phyloP scores from a whole-genome alignment of 1,140 invertebrate genomes.

The Drosophila tristis region DNA sequence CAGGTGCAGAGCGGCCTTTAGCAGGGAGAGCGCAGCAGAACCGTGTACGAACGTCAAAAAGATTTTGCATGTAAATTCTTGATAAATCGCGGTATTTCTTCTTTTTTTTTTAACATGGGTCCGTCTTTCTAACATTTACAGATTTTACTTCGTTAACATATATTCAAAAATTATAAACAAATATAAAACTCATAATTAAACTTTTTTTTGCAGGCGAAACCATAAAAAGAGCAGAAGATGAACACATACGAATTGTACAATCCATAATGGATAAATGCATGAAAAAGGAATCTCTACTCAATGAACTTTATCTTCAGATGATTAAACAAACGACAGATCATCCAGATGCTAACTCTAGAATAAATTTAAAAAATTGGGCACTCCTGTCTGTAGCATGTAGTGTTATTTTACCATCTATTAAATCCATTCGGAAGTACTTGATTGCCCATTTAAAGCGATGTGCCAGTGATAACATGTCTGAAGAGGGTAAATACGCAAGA shows the following conservation, averaged over 20 bases:
- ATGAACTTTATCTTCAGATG: constrained; percentile 96
- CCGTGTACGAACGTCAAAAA: too few species aligned
- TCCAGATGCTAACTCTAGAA: constrained; percentile 94
- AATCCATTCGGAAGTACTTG: constrained; percentile 93
- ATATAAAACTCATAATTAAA: neutral
- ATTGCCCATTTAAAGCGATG: constrained; percentile 95
- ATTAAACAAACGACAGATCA: constrained; percentile 97
- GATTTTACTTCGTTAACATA: too few species aligned
- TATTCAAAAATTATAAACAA: too few species aligned
- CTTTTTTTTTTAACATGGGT: too few species aligned
- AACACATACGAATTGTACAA: constrained; percentile 95
- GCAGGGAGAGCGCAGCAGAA: too few species aligned
- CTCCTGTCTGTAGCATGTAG: constrained; percentile 94
- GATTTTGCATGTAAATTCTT: too few species aligned
- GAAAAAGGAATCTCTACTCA: constrained; percentile 93
- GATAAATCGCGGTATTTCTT: too few species aligned
- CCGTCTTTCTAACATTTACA: too few species aligned
- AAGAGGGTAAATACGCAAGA: constrained; percentile 97
- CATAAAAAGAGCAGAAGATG: constrained; percentile 89
- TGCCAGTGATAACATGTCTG: constrained; percentile 94
- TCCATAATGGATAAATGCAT: constrained; percentile 95
- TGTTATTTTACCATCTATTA: constrained; percentile 93
- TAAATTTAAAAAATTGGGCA: constrained; percentile 96
- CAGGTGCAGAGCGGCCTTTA: too few species aligned
- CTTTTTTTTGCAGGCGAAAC: constrained; percentile 57